Base-by-base conservation (phyloP, 2,797 vertebrate species). In the Gymnothorax reevesii region DNA sequence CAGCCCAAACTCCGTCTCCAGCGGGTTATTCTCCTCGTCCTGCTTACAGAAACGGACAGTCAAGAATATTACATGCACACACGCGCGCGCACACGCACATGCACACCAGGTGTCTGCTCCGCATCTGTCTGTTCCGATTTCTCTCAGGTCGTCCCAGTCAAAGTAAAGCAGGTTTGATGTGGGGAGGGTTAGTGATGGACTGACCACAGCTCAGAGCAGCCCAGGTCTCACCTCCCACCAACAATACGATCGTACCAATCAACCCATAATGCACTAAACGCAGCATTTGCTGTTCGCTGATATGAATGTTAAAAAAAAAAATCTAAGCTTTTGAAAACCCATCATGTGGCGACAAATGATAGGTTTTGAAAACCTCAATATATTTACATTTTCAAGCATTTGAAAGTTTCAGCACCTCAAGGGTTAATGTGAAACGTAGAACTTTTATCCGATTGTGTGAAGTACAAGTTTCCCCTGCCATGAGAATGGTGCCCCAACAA, bases 1-100 rank as follows among this genome's bases (percentile, higher is more conserved):
- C 42, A 94, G 88, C 1, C 93, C 94, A 89, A 91, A 95, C 91
- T 94, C 94, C 0, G 94, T 94, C 90, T 95, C 94, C 60, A 95
- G 86, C 10, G 94, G 93, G 89, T 95, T 95, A 88, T 94, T 94
- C 87, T 94, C 94, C 84, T 95, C 94, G 88, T 95, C 94, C 94
- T 95, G 71, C 2, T 83, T 20, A 25, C 22, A 33, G 8, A 66
- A 22, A 84, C 12, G n/a, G 57, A 7, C 15, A 82, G 12, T 59
- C 3, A 79, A 0, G 49, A 1, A 79, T 1, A 57, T 1, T 33
- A 77, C 25, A 75, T 25, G 60, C 17, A 27, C 4, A 52, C 15
- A 25, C 52, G 49, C 1, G 25, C 64, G 62, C 71, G 79, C 42
- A 85, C 20, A 60, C 20, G 9, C 42, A 86, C 64, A 73, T 5